These are phyloP conservation scores for Ahaetulla prasina DNA, from an alignment of 2,113 vertebrate genomes.

Conservation along the genomic window DNA sequence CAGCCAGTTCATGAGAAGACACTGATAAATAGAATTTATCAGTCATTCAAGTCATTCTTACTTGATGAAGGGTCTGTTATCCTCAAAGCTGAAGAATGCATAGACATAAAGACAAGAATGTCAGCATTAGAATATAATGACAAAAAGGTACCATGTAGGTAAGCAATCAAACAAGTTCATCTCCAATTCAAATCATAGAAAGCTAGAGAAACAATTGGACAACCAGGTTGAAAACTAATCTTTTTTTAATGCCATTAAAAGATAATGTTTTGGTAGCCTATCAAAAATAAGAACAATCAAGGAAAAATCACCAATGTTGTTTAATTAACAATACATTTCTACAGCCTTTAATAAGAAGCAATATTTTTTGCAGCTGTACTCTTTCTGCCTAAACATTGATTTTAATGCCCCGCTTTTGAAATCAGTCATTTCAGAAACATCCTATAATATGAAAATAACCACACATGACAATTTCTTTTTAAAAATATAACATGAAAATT, in stretches of 20 bases:
- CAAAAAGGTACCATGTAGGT: slow-evolving; percentile 56
- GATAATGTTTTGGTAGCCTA: background rate
- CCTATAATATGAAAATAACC: background rate
- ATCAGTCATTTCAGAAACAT: background rate
- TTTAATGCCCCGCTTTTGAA: background rate
- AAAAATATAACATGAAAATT: background rate
- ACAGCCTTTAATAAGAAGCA: background rate
- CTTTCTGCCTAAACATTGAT: background rate
- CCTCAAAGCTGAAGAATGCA: slow-evolving; percentile 87
- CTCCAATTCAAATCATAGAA: slow-evolving; percentile 19
- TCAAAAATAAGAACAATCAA: background rate
- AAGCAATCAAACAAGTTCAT: slow-evolving; percentile 41
- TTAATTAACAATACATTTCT: background rate
- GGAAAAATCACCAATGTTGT: background rate
- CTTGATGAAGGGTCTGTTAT: slow-evolving; percentile 96
- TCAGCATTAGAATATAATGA: slow-evolving; percentile 76
- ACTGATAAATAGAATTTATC: slow-evolving; percentile 79
- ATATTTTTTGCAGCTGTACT: background rate
- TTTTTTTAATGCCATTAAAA: slow-evolving; percentile 11
- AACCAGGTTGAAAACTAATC: background rate
- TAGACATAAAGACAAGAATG: slow-evolving; percentile 79
- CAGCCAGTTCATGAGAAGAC: slow-evolving; percentile 75
- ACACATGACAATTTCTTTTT: background rate
- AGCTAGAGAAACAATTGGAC: slow-evolving; percentile 2
- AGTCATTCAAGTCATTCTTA: slow-evolving; percentile 86